These are phyloP conservation scores for Pachyrhynchus sulphureomaculatus DNA, from an alignment of 1,140 invertebrate species.

Conservation along the genomic window DNA sequence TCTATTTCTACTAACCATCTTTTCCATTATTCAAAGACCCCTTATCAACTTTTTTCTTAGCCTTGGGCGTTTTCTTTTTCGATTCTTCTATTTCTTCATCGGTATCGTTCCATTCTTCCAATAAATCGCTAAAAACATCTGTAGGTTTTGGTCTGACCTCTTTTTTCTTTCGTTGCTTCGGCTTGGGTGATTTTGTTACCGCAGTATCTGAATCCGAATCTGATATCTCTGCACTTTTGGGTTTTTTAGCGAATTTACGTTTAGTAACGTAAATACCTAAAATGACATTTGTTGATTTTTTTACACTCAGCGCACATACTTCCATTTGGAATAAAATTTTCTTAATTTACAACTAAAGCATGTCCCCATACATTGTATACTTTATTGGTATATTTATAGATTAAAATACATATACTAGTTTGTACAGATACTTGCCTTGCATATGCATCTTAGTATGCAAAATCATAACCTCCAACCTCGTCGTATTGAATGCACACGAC, in stretches of 20 bases:
- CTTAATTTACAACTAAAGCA: too few species aligned
- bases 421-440: slow-evolving; percentile 25
- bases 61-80: background rate
- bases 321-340: too few species aligned
- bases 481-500: slow-evolving; percentile 63
- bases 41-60: background rate
- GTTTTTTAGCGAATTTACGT: slow-evolving; percentile 11
- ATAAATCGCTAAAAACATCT: slow-evolving; percentile 39
- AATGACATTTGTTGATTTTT: background rate
- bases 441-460: slow-evolving; percentile 66
- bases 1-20: too few species aligned
- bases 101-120: slow-evolving; percentile 52
- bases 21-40: background rate
- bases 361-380: too few species aligned
- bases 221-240: background rate
- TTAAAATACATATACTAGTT: too few species aligned
- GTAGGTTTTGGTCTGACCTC: slow-evolving; percentile 8
- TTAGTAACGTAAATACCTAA: background rate
- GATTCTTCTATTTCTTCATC: slow-evolving; percentile 36
- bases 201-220: slow-evolving; percentile 12
- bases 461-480: slow-evolving; percentile 68
- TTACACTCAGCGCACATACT: too few species aligned
- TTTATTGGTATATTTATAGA: too few species aligned
- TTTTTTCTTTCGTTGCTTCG: slow-evolving; percentile 30
- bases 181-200: slow-evolving; percentile 21